Base-by-base conservation (phyloP, 2,888 invertebrate genomes). In the Yponomeuta evonymella region DNA sequence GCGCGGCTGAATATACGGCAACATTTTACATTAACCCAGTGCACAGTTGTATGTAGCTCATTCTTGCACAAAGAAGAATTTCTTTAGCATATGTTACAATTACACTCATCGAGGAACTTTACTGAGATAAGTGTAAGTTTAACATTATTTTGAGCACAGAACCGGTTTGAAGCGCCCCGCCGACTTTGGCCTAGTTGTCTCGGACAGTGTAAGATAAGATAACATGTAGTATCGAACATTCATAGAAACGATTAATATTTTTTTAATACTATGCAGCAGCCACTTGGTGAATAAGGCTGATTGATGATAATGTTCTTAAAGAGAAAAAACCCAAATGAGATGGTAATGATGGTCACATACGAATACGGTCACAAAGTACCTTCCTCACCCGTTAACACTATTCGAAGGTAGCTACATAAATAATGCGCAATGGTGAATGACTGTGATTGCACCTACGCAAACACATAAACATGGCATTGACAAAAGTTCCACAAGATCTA, bases 351-450 rank as follows among this genome's bases (percentile, higher is more conserved):
- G 51, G 15, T 15, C 15, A 58, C 51, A 58, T 58, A 12, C 15
- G 12, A 58, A 15, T 58, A 58, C 3, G 51, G 51, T 58, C 12
- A 15, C 15, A 15, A 58, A 12, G 15, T 58, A 58, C 51, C 51
- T 58, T 58, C 51, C 15, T 15, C 12, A 12, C 51, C 12, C 51
- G 12, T 58, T 58, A 15, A 58, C 51, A 58, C 51, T 58, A 15
- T 58, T 58, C 51, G 51, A 58, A 15, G 51, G 51, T 58, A 51
- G 6, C 51, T 12, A 15, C 51, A 58, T 58, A 58, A 12, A 58
- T 58, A 58, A 58, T 58, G 51, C 51, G 51, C 51, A 58, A 58
- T 58, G 43, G 51, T 58, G 51, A 58, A 58, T 58, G 51, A 58
- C 15, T 58, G 51, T 58, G 51, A 1, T 15, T 3, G 12, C 12